Percentiles rank a stretch among this genome's conserved stretches.
Conservation (phyloP, 2,113 vertebrate genomes). For the Columba janthina region DNA sequence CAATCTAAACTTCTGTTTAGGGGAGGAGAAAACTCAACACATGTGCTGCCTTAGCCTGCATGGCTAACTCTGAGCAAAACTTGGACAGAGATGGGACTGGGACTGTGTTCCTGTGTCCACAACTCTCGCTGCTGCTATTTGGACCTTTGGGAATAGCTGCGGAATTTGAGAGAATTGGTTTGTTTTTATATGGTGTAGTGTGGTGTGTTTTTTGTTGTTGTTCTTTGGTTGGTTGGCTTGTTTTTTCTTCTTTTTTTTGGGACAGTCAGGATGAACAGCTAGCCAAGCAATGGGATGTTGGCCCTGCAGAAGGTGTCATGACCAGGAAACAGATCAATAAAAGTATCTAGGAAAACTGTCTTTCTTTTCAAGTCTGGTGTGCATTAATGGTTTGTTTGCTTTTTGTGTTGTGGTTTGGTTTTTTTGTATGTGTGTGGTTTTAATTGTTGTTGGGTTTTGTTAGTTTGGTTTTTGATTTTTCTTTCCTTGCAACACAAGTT, state of each 20-base stretch:
- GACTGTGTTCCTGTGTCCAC: neutral
- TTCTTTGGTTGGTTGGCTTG: too few relatives aligned
- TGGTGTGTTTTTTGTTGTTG: too few relatives aligned
- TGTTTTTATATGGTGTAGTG: neutral
- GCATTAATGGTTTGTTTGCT: neutral
- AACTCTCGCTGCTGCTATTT: neutral
- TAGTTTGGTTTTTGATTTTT: neutral
- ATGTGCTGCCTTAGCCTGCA: accelerated
- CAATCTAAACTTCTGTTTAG: neutral
- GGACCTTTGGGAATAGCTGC: neutral
- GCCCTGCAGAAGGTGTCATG: neutral
- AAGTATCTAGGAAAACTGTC: neutral
- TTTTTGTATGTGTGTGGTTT: neutral
- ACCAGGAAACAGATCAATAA: neutral
- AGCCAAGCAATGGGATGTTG: neutral
- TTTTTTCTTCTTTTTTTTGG: neutral
- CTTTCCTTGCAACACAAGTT: neutral
- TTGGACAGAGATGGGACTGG: too few relatives aligned
- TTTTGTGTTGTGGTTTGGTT: neutral
- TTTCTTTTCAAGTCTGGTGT: neutral
- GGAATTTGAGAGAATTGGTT: neutral
- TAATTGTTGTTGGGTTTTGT: too few relatives aligned
- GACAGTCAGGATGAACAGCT: neutral
- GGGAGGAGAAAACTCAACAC: neutral
- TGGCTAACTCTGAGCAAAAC: neutral